phyloP scores from a whole-genome alignment of 2,888 invertebrate species.

The Orthonevra nobilis region DNA sequence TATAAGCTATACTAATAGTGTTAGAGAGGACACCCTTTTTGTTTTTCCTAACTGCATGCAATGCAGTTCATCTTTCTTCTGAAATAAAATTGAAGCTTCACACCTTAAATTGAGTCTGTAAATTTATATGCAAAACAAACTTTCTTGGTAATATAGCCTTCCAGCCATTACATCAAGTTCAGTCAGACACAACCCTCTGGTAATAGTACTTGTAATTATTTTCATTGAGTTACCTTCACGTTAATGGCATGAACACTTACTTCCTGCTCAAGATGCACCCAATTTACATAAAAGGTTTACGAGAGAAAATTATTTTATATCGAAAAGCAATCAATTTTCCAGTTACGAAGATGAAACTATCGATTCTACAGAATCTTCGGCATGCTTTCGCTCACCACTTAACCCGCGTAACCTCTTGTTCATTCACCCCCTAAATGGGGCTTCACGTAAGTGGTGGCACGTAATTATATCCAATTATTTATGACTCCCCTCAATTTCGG shows the following conservation, averaged over 20 bases:
- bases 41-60: no score
- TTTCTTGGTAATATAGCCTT: no score
- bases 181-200: background rate
- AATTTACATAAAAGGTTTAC: conserved; percentile 46
- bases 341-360: conserved; percentile 40
- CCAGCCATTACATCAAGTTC: no score
- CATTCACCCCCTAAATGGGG: background rate
- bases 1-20: no score
- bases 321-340: conserved; percentile 58
- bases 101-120: no score
- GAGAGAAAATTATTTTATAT: conserved; percentile 41
- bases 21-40: no score
- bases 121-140: no score
- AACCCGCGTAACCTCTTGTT: conserved; percentile 7
- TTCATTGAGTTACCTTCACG: conserved; percentile 10
- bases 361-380: conserved; percentile 31
- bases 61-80: no score
- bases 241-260: background rate
- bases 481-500: conserved; percentile 39
- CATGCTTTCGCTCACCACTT: conserved; percentile 9
- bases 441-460: conserved; percentile 17
- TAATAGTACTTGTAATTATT: conserved; percentile 39
- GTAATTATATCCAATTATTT: conserved; percentile 63
- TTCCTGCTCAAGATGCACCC: conserved; percentile 22
- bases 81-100: no score